A percentile compares a stretch with the other conserved stretches of the same genome.
These are phyloP conservation scores for Coptodon bakossiorum DNA, from an alignment of 2,113 vertebrate species.

Conservation along the genomic window DNA sequence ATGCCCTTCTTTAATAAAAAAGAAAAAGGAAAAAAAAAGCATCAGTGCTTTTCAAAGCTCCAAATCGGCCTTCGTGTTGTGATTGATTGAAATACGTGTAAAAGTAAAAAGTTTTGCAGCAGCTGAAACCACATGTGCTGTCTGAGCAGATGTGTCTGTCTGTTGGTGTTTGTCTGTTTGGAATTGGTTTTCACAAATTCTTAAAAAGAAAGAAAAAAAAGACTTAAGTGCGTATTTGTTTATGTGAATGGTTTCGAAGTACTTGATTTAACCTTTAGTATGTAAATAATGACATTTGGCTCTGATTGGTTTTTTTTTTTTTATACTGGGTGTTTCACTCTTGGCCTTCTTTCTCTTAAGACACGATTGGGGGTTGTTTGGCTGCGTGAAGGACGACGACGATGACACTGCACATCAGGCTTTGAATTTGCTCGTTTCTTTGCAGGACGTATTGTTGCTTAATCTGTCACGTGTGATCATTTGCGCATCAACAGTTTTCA, in stretches of 20 bases:
- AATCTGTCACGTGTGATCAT: background rate
- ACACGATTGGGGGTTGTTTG: slow-evolving; percentile 25
- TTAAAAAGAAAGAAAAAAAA: background rate
- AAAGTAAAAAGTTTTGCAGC: slow-evolving; percentile 5
- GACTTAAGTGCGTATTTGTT: slow-evolving; percentile 46
- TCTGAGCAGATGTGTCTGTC: slow-evolving; percentile 28
- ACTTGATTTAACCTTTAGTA: slow-evolving; percentile 61
- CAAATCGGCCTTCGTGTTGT: background rate
- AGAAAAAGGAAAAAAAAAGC: background rate
- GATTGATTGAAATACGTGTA: background rate
- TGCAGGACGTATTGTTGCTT: background rate
- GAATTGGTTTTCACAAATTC: slow-evolving; percentile 23
- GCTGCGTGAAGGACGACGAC: slow-evolving; percentile 21
- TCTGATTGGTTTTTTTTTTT: slow-evolving; percentile 67
- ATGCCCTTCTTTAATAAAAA: background rate
- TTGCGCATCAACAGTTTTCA: background rate
- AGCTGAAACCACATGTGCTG: slow-evolving; percentile 21
- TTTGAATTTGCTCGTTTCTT: background rate
- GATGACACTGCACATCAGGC: slow-evolving; percentile 6
- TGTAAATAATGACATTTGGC: slow-evolving; percentile 77
- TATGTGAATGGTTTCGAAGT: slow-evolving; percentile 43
- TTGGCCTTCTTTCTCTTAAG: slow-evolving; percentile 71
- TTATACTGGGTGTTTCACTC: slow-evolving; percentile 71
- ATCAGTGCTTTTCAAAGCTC: background rate
- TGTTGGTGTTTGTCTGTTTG: slow-evolving; percentile 30